These are phyloP conservation scores for Poliocrania exsul DNA, from an alignment of 2,797 vertebrate species.

Conservation along the genomic window DNA sequence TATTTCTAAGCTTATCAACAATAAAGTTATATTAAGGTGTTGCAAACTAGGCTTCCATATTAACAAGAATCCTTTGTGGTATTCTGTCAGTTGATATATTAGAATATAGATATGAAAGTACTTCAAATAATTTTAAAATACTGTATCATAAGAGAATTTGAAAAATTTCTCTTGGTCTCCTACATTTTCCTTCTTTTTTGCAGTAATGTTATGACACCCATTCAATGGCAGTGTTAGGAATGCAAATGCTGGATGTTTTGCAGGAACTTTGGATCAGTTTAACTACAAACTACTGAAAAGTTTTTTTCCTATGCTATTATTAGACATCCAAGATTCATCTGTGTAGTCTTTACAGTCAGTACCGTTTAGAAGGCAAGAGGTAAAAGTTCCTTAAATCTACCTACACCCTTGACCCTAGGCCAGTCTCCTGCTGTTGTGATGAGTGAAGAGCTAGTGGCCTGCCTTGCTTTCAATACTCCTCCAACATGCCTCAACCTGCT, in stretches of 20 bases:
- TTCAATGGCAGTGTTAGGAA: not conserved
- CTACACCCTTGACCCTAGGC: slow-evolving; percentile 26
- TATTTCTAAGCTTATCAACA: not conserved
- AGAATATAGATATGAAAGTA: not conserved
- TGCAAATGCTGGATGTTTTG: not conserved
- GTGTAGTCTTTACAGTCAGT: not conserved
- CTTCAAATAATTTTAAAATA: not conserved
- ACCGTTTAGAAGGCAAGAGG: not conserved
- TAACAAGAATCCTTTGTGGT: not conserved
- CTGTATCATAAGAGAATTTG: not conserved
- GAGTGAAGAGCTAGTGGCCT: slow-evolving; percentile 19
- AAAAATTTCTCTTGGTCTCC: not conserved
- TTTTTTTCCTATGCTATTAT: not conserved
- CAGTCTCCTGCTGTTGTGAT: not conserved
- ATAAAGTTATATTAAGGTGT: not conserved
- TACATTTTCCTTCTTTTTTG: not conserved
- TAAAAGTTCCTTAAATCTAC: not conserved
- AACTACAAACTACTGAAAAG: not conserved
- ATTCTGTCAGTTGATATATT: not conserved
- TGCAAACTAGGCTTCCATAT: not conserved
- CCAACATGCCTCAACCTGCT: not conserved
- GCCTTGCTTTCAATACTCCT: slow-evolving; percentile 2
- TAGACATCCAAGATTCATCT: not conserved
- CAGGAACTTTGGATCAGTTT: not conserved
- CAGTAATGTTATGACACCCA: not conserved